A percentile compares a stretch with the other conserved stretches of the same genome.
phyloP scores from a whole-genome alignment of 2,888 invertebrate species.

The Ophraella communa region DNA sequence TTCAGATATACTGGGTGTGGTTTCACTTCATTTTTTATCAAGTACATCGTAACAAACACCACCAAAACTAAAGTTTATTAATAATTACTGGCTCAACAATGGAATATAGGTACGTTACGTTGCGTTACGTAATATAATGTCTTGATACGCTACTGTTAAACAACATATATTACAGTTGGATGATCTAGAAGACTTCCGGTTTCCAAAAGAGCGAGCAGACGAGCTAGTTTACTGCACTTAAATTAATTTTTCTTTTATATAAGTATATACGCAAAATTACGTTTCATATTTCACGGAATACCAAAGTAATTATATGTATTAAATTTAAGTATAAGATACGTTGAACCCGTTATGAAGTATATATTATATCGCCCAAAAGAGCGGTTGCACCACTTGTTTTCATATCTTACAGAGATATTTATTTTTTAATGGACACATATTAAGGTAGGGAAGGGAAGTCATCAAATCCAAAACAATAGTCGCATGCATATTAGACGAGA shows the following conservation, averaged over 20 bases:
- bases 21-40: no score
- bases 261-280: constrained; percentile 14
- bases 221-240: constrained; percentile 47
- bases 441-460: no score
- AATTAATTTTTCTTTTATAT: constrained; percentile 39
- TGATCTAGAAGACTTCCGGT: constrained; percentile 49
- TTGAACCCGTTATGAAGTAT: background rate
- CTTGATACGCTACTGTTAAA: constrained; percentile 28
- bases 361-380: background rate
- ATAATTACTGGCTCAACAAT: background rate
- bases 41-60: no score
- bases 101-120: background rate
- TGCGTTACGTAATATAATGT: background rate
- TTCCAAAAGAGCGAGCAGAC: constrained; percentile 48
- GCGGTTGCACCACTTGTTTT: background rate
- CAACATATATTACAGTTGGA: constrained; percentile 48
- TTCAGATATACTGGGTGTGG: background rate
- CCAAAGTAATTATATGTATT: constrained; percentile 8
- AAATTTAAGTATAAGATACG: background rate
- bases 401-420: no score
- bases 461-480: no score
- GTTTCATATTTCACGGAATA: constrained; percentile 24
- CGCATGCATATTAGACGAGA: no score
- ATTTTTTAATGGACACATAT: no score
- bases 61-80: no score